Evolutionary conservation across 2,113 vertebrate species (phyloP), one percentile per base, ranked within the genome.

Genomic region (Psophia crepitans): DNA sequence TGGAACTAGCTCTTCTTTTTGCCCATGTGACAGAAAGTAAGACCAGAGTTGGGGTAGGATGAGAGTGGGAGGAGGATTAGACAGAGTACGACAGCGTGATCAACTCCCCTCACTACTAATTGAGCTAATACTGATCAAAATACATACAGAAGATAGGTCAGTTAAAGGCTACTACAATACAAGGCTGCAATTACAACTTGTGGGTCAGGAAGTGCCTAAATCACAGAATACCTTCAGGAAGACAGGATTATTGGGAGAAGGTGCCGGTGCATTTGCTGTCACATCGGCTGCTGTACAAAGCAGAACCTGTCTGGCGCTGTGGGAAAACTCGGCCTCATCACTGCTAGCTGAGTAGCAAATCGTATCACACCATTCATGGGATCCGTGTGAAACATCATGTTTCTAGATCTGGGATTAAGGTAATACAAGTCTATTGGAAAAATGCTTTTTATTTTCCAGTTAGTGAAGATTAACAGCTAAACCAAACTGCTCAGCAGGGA

Each of bases 391-490:
- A 90, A 39, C 9, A 30, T 33, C 68, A 9, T 24, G 22, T 56
- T 68, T 83, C 33, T 9, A 64, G 35, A 76, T 43, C 41, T 56
- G 22, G 44, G 57, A 88, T 65, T 56, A 33, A 88, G 27, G 54
- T 17, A 58, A 30, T 16, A 30, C 23, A 44, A 88, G 6, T 37
- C 43, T 75, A 32, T 26, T 6, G 4, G 70, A 57, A 90, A 95
- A 93, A 37, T 57, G 41, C 5, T 54, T 81, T 87, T 89, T 66
- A 73, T 91, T 82, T 91, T 92, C 75, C 13, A 26, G 23, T 76
- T 54, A 39, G 68, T 71, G 51, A 54, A 56, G 51, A 70, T 69
- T 28, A 89, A 44, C 87, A 85, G 33, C 44, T 44, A 65, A 91
- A 58, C 61, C 64, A 79, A 70, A 75, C 68, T 84, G 56, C 39